Evolutionary conservation across 2,797 vertebrate genomes (phyloP).

Genomic region (Gorsachius magnificus): DNA sequence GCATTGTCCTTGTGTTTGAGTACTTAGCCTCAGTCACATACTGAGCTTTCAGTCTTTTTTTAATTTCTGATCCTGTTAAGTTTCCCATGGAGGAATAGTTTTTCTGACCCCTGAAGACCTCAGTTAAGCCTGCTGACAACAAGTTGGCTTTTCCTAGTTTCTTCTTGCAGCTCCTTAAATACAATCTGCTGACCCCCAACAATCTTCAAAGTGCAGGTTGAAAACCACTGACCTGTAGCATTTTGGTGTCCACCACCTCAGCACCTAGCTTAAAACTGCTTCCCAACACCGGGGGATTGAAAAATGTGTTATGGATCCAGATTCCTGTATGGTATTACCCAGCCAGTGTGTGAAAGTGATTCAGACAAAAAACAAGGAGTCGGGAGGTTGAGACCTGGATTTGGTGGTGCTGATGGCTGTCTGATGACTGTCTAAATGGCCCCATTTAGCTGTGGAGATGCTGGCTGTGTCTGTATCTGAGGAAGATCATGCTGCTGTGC

Average conservation of each 20-base stretch:
- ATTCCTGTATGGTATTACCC: neutral
- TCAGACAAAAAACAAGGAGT: neutral
- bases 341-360: neutral
- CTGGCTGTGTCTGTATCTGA: neutral
- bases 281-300: neutral
- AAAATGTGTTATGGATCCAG: neutral
- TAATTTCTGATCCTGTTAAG: neutral
- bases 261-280: neutral
- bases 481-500: neutral
- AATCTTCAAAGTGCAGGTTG: neutral
- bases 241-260: neutral
- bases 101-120: neutral
- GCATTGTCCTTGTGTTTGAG: neutral
- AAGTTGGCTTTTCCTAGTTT: neutral
- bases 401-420: neutral
- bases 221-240: neutral
- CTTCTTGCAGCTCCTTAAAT: neutral
- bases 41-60: neutral
- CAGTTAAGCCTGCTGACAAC: neutral
- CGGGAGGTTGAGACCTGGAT: neutral
- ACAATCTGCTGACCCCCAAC: neutral
- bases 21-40: neutral
- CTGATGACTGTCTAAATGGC: neutral
- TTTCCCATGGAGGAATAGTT: neutral
- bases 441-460: neutral